Conservation (phyloP, 2,797 vertebrate species). For the Falco peregrinus region DNA sequence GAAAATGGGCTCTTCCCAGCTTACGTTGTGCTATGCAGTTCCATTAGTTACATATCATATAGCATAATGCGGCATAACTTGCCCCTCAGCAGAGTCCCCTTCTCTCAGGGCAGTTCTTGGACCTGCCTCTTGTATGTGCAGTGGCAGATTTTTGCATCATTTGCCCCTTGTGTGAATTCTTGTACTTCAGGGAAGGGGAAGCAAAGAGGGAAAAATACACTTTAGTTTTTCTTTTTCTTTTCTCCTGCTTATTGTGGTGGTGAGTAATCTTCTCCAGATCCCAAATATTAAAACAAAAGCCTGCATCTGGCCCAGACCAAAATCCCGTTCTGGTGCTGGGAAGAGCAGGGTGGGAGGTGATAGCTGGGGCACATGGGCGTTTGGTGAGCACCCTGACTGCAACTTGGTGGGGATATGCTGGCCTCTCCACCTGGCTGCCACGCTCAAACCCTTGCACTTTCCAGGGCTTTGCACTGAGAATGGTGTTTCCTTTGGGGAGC, state of each 20-base stretch:
- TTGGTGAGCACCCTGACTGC: not conserved
- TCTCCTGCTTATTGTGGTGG: not conserved
- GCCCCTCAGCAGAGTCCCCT: not conserved
- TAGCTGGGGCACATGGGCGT: accelerated
- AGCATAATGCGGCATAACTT: not conserved
- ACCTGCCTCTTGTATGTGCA: not conserved
- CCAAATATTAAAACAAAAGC: not conserved
- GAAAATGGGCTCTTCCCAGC: not conserved
- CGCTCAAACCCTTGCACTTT: not conserved
- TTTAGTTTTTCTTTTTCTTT: not conserved
- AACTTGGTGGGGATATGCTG: not conserved
- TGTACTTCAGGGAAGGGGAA: not conserved
- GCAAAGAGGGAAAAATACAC: not conserved
- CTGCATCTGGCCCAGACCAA: not conserved
- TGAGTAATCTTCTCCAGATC: not conserved
- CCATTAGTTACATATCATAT: not conserved
- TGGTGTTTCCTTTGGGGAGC: not conserved
- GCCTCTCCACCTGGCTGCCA: not conserved
- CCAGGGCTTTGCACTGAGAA: not conserved
- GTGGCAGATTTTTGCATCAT: not conserved
- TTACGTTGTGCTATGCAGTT: not conserved
- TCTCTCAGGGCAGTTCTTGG: not conserved
- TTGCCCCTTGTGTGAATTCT: not conserved
- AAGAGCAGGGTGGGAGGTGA: not conserved
- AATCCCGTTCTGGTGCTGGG: not conserved